Percentiles rank a stretch among this genome's conserved stretches.
These are phyloP conservation scores for Eumerus sabulonum DNA, from an alignment of 2,888 invertebrate genomes.

Conservation along the genomic window DNA sequence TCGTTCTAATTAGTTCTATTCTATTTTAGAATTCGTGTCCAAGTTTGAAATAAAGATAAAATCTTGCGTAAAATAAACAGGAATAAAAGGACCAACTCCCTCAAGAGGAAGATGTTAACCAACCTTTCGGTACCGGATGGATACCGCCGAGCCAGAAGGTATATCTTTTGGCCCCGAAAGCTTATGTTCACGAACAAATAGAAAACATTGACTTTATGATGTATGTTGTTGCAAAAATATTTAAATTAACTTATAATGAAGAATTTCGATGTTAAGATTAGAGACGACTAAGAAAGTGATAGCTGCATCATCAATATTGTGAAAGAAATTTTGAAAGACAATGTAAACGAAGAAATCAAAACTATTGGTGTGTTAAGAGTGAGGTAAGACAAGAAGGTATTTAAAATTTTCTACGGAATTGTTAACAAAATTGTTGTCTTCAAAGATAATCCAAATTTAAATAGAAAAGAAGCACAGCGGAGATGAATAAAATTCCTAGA, in stretches of 20 bases:
- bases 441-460: too few species aligned
- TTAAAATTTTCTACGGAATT: too few species aligned
- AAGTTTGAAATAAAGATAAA: not conserved
- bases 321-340: too few species aligned
- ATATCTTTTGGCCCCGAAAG: constrained; percentile 74
- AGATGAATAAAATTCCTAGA: too few species aligned
- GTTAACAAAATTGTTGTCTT: constrained; percentile 38
- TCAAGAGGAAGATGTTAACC: constrained; percentile 66
- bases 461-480: too few species aligned
- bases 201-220: constrained; percentile 63
- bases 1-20: not conserved
- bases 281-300: not conserved
- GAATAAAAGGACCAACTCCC: constrained; percentile 38
- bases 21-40: not conserved
- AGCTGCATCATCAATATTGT: not conserved
- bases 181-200: constrained; percentile 70
- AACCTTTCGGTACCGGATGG: constrained; percentile 74
- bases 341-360: too few species aligned
- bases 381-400: constrained; percentile 49
- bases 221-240: constrained; percentile 43
- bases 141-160: constrained; percentile 74
- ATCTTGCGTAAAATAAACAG: constrained; percentile 7
- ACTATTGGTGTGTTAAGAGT: constrained; percentile 45
- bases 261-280: not conserved
- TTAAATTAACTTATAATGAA: constrained; percentile 2